Conservation (phyloP, 2,888 invertebrate genomes). For the Erebia epiphron region DNA sequence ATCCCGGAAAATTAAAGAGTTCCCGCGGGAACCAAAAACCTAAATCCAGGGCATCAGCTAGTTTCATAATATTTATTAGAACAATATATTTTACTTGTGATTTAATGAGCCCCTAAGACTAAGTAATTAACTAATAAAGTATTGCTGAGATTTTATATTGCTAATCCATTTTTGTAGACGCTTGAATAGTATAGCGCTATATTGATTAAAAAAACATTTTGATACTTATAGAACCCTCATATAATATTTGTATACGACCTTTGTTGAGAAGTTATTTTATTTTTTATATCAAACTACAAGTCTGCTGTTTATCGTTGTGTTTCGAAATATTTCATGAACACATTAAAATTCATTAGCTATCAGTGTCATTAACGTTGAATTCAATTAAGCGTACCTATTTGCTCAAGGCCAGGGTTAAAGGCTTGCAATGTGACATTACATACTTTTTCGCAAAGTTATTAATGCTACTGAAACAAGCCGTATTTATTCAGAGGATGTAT, state of each 20-base stretch:
- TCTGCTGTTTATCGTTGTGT: slow-evolving; percentile 27
- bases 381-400: slow-evolving; percentile 37
- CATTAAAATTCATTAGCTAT: slow-evolving; percentile 36
- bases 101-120: too few species aligned
- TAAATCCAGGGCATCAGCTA: too few species aligned
- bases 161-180: too few species aligned
- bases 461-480: not conserved
- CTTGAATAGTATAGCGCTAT: not conserved
- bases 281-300: slow-evolving; percentile 12
- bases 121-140: too few species aligned
- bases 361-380: slow-evolving; percentile 44
- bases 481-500: not conserved
- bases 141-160: too few species aligned
- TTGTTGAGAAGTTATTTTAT: not conserved
- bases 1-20: too few species aligned
- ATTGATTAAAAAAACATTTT: not conserved
- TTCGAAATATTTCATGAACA: slow-evolving; percentile 30
- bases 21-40: too few species aligned
- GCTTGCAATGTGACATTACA: slow-evolving; percentile 17
- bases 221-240: not conserved
- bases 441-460: slow-evolving; percentile 11
- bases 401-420: slow-evolving; percentile 31
- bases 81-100: too few species aligned
- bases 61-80: too few species aligned
- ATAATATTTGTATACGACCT: not conserved